phyloP scores from a whole-genome alignment of 2,888 invertebrate genomes.

The Ferdinandea cuprea region DNA sequence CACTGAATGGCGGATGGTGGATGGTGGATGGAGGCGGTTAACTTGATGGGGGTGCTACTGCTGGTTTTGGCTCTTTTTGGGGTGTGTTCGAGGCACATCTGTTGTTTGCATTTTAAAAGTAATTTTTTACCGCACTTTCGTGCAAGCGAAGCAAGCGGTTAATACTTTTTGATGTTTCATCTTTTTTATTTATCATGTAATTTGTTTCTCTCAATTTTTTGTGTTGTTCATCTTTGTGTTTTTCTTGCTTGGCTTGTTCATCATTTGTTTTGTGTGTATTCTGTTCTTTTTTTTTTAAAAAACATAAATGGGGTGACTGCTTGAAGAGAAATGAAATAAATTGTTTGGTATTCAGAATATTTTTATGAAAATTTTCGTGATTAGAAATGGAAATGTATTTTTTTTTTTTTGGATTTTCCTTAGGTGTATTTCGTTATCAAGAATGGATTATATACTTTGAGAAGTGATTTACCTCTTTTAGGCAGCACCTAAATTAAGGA shows the following conservation, averaged over 20 bases:
- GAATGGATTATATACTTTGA: no score
- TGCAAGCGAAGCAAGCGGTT: slow-evolving; percentile 63
- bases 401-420: background rate
- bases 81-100: slow-evolving; percentile 69
- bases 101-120: slow-evolving; percentile 75
- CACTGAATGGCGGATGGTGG: slow-evolving; percentile 5
- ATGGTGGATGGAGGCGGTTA: background rate
- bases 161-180: slow-evolving; percentile 75
- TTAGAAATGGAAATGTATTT: slow-evolving; percentile 6
- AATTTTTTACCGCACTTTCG: slow-evolving; percentile 73
- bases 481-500: no score
- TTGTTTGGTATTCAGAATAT: slow-evolving; percentile 1
- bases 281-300: background rate
- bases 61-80: slow-evolving; percentile 22
- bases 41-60: slow-evolving; percentile 9
- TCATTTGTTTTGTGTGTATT: slow-evolving; percentile 69
- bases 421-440: no score
- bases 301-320: slow-evolving; percentile 7
- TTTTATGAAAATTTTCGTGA: slow-evolving; percentile 27
- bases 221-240: slow-evolving; percentile 17
- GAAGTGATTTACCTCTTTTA: no score
- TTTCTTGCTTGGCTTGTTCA: slow-evolving; percentile 56
- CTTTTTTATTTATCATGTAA: slow-evolving; percentile 74
- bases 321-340: slow-evolving; percentile 6
- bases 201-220: slow-evolving; percentile 32